These are phyloP conservation scores for Zosterops japonicus DNA, from an alignment of 2,113 vertebrate species.

Conservation along the genomic window DNA sequence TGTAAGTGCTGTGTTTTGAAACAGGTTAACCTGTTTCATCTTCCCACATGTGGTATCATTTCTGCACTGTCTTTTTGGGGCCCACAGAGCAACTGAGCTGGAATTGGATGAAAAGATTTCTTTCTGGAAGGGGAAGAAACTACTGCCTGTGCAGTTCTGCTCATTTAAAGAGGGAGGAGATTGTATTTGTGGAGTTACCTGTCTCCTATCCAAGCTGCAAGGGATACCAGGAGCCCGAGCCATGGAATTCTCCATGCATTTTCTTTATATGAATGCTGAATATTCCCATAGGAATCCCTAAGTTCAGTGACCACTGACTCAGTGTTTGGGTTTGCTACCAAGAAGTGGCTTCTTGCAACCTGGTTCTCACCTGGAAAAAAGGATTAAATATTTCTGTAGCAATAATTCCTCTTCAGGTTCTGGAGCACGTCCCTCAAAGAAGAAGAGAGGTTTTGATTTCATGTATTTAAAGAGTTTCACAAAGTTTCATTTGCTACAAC, in stretches of 20 bases:
- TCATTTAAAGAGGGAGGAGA: not conserved
- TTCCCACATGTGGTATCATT: not conserved
- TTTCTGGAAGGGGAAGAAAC: not conserved
- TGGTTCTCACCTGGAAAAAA: not conserved
- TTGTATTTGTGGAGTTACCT: not conserved
- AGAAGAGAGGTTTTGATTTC: not conserved
- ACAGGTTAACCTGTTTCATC: conserved; percentile 10
- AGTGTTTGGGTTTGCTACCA: not conserved
- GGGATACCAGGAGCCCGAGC: not conserved
- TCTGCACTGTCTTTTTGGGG: not conserved
- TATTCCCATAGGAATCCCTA: not conserved
- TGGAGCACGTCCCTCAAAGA: not conserved
- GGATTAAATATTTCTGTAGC: not conserved
- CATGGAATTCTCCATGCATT: not conserved
- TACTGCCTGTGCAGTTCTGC: not conserved
- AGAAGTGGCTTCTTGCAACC: not conserved
- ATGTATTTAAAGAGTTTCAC: not conserved
- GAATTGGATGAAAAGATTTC: not conserved
- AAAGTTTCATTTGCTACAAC: not conserved
- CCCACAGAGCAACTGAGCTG: not conserved
- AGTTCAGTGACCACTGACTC: not conserved
- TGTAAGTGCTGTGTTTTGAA: not conserved
- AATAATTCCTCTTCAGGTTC: not conserved
- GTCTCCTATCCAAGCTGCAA: not conserved
- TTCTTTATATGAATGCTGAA: not conserved